Base-by-base conservation (phyloP, 2,888 invertebrate species). In the Strigamia maritima region DNA sequence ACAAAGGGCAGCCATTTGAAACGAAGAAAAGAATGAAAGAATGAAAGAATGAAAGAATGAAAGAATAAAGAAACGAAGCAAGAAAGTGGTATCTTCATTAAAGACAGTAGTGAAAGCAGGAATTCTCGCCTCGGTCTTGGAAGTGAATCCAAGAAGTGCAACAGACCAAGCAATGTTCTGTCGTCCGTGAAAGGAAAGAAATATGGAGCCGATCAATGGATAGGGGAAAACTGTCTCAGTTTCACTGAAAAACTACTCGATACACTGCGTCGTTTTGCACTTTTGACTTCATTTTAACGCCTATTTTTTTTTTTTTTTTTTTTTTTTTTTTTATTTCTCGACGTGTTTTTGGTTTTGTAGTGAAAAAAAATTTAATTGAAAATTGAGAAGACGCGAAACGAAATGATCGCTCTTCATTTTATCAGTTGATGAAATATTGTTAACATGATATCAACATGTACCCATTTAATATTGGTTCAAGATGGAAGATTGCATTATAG, bases 81-180 rank as follows among this genome's bases (percentile, higher is more conserved):
- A 24, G 65, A 65, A 65, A 65, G 65, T 65, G 65, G 65, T 28
- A 65, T 65, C 65, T 65, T 65, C 65, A 65, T 65, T 65, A 65
- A 65, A 65, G 65, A 65, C 65, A 65, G 65, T 26, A 65, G 65
- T 26, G 65, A 65, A 26, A 65, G 65, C 65, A 65, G 65, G 65
- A 65, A 65, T 65, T 65, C 65, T 65, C 65, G 65, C 65, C 65
- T 65, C 65, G 26, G 28, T 65, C 26, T 26, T 26, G 65, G 26
- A 24, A 28, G 24, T 26, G 65, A 65, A 65, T 22, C 65, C 65
- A 65, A 65, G 14, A 65, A 65, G 65, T 65, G 65, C 65, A 65
- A 26, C 65, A 26, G 65, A 65, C 65, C 65, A 65, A 65, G 65
- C 65, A 65, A 65, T 65, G 65, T 26, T 65, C 65, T 65, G 65